phyloP scores from a whole-genome alignment of 2,113 vertebrate genomes.

The Lepisosteus oculatus region DNA sequence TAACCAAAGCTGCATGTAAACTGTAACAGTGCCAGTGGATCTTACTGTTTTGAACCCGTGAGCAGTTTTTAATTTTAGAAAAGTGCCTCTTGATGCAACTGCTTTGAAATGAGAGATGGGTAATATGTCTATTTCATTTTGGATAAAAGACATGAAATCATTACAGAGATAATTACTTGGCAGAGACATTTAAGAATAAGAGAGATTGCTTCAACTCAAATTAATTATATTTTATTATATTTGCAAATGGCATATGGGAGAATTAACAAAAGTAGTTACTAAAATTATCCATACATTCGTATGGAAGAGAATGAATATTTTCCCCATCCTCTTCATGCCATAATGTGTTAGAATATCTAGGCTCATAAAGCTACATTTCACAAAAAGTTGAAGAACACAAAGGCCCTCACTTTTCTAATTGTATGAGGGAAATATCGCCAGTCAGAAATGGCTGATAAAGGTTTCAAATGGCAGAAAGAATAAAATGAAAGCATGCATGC shows the following conservation, averaged over 20 bases:
- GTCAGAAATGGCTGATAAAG: too few relatives aligned
- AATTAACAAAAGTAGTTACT: slow-evolving; percentile 23
- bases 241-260: slow-evolving; percentile 19
- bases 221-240: slow-evolving; percentile 30
- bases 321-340: too few relatives aligned
- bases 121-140: slow-evolving; percentile 17
- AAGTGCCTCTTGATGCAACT: neutral
- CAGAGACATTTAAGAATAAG: slow-evolving; percentile 21
- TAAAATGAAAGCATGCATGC: too few relatives aligned
- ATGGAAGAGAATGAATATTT: too few relatives aligned
- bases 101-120: neutral
- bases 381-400: too few relatives aligned
- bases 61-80: neutral
- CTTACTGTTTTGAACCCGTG: neutral
- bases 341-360: too few relatives aligned
- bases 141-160: slow-evolving; percentile 23
- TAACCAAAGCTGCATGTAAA: neutral
- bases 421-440: too few relatives aligned
- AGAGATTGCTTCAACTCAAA: slow-evolving; percentile 22
- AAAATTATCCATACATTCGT: slow-evolving; percentile 14
- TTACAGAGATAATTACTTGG: slow-evolving; percentile 29
- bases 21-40: neutral
- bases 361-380: too few relatives aligned
- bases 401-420: too few relatives aligned
- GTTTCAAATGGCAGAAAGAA: too few relatives aligned